A percentile compares a stretch with the other conserved stretches of the same genome.
These are phyloP conservation scores for Sparus aurata DNA, from an alignment of 2,797 vertebrate genomes.

Conservation along the genomic window DNA sequence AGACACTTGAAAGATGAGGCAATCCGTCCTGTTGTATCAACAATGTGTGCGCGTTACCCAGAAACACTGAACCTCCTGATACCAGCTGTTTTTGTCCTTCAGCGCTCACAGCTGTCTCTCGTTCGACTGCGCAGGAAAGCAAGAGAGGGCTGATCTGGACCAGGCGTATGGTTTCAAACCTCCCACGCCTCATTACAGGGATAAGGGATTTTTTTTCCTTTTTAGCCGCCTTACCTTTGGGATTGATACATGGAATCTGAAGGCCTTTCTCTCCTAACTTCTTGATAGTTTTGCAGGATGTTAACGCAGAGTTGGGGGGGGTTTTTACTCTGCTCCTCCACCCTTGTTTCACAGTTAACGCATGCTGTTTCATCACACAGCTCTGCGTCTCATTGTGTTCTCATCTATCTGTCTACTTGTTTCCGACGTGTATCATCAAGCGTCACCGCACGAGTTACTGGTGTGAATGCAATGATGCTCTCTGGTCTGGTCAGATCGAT, in stretches of 20 bases:
- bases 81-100: slow-evolving; percentile 83
- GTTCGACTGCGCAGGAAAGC: slow-evolving; percentile 17
- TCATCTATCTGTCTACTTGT: background rate
- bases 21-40: slow-evolving; percentile 60
- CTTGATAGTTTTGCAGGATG: slow-evolving; percentile 48
- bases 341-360: background rate
- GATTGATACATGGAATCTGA: slow-evolving; percentile 39
- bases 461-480: background rate
- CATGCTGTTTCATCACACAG: background rate
- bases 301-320: slow-evolving; percentile 42
- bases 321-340: slow-evolving; percentile 8
- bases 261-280: background rate
- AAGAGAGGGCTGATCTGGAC: slow-evolving; percentile 8
- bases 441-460: background rate
- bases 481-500: background rate
- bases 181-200: slow-evolving; percentile 51
- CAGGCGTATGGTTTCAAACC: slow-evolving; percentile 25
- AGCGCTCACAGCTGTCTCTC: slow-evolving; percentile 63
- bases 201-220: slow-evolving; percentile 54
- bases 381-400: background rate
- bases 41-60: slow-evolving; percentile 52
- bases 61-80: slow-evolving; percentile 46
- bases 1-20: slow-evolving; percentile 35
- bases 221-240: slow-evolving; percentile 45
- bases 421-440: background rate